Base-by-base conservation (phyloP, 2,888 invertebrate genomes). In the Himalopsyche anomala region DNA sequence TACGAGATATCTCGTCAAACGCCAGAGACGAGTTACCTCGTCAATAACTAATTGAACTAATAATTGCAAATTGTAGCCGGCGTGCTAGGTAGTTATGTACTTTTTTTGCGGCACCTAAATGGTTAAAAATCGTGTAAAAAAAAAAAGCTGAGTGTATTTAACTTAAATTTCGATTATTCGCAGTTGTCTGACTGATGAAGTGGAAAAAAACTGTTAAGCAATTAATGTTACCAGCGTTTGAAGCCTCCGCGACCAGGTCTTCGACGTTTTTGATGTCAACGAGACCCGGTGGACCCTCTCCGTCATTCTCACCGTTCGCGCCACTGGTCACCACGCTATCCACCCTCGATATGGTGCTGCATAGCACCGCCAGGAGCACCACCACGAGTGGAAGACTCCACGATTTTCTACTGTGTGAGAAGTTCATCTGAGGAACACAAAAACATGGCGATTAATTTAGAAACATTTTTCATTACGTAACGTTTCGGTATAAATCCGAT, bases 211-310 rank as follows among this genome's bases (percentile, higher is more conserved):
- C 28, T 28, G 28, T 28, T 28, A 28, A 28, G 5, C 80, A 8
- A 8, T 19, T 0, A 40, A 45, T 8, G n/a, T 17, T 80, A 87
- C 87, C 87, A 79, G 86, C 84, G 5, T 87, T 92, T 89, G 91
- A 90, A 2, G 93, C 93, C 83, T 93, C 92, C 0, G 93, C 93
- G 0, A 91, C 89, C 0, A 93, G 89, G 62, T 93, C 93, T 36
- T 92, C 92, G 0, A 91, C 91, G 81, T 89, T 91, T 89, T 93
- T 91, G 83, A 90, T 91, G 81, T 89, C 87, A 79, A 92, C 90
- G n/a, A 92, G 90, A 0, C 92, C 92, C 0, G 91, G 91, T 0
- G 92, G 92, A 0, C 87, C 87, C 8, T 88, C 88, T 15, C 36
- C 83, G 15, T 55, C 82, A 40, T 45, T 81, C 17, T 82, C 56